These are phyloP conservation scores for Heliconius hewitsoni DNA, from an alignment of 1,140 invertebrate species.

Conservation along the genomic window DNA sequence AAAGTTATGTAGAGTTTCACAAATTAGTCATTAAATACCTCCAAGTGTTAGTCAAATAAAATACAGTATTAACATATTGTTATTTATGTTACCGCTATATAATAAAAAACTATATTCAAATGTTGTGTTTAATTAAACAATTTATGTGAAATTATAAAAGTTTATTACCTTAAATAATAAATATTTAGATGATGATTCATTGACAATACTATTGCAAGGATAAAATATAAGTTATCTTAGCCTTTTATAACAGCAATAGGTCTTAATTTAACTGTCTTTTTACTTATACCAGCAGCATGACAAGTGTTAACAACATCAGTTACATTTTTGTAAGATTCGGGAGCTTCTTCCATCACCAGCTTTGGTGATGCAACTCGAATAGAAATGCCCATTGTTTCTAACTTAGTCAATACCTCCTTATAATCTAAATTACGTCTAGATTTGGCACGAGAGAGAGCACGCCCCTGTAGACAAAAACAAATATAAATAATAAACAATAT, in stretches of 20 bases:
- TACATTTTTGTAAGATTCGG: conserved; percentile 99
- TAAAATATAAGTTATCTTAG: conserved; percentile 71
- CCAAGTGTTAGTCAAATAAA: conserved; percentile 51
- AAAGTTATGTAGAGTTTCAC: conserved; percentile 52
- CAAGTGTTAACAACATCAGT: conserved; percentile 99
- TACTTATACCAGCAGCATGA: conserved; percentile 97
- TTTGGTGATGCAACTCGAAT: conserved; percentile 99
- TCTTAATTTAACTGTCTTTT: conserved; percentile 97
- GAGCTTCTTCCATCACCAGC: conserved; percentile 99
- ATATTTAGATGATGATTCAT: not conserved
- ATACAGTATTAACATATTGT: conserved; percentile 68
- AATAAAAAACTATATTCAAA: conserved; percentile 18
- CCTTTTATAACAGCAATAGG: conserved; percentile 99
- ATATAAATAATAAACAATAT: not conserved
- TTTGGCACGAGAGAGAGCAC: conserved; percentile 98
- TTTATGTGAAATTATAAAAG: conserved; percentile 20
- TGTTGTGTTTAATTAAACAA: conserved; percentile 18
- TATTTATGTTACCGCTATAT: conserved; percentile 34
- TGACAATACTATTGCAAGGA: conserved; percentile 4
- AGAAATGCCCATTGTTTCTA: conserved; percentile 96
- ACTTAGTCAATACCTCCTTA: conserved; percentile 91
- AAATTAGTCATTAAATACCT: conserved; percentile 59
- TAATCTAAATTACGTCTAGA: conserved; percentile 98
- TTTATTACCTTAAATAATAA: conserved; percentile 19
- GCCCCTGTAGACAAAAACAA: conserved; percentile 85